phyloP scores from a whole-genome alignment of 2,797 vertebrate genomes.

The Iguana delicatissima region DNA sequence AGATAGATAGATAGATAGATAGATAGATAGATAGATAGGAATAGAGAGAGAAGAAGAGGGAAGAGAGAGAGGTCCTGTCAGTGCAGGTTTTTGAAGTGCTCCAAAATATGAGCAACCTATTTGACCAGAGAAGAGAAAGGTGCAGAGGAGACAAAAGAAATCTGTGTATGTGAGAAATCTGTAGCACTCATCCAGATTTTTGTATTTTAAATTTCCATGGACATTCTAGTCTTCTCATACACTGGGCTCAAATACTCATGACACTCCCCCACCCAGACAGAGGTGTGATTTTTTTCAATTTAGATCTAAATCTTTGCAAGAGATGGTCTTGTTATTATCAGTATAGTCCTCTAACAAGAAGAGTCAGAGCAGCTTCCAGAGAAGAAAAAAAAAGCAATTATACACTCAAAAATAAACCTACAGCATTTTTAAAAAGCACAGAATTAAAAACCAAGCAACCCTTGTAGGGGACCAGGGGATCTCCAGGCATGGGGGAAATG shows the following conservation, averaged over 20 bases:
- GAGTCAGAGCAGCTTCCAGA: neutral
- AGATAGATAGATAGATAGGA: too few relatives aligned
- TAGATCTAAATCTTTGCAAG: neutral
- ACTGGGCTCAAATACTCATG: too few relatives aligned
- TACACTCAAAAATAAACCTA: neutral
- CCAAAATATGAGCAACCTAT: neutral
- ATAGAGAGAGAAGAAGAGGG: too few relatives aligned
- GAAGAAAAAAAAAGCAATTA: neutral
- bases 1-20: too few relatives aligned
- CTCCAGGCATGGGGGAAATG: too few relatives aligned
- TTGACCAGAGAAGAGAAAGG: neutral
- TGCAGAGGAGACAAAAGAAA: too few relatives aligned
- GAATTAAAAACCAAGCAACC: too few relatives aligned
- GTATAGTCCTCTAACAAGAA: neutral
- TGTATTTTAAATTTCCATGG: too few relatives aligned
- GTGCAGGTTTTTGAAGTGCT: neutral
- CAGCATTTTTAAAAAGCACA: neutral
- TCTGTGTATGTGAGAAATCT: neutral
- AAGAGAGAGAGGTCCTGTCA: neutral
- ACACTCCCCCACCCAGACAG: neutral
- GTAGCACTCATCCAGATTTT: too few relatives aligned
- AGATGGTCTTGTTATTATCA: fast-evolving
- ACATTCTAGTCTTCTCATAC: neutral
- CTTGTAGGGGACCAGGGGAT: too few relatives aligned
- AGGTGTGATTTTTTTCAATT: neutral